Base-by-base conservation (phyloP, 2,888 invertebrate species). In the Sisyra nigra region DNA sequence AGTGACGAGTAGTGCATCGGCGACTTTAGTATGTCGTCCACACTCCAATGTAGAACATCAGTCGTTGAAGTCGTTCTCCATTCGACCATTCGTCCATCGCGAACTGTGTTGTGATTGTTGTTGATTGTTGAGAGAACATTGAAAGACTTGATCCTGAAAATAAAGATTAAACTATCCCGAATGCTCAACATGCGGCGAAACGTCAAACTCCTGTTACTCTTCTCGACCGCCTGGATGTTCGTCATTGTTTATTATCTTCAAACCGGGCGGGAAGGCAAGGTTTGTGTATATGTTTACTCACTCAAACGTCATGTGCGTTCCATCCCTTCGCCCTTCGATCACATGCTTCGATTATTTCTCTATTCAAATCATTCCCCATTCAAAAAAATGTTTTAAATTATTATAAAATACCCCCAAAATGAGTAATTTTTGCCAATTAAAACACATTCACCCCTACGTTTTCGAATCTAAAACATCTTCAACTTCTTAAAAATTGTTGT, bases 191-290 rank as follows among this genome's bases (percentile, higher is more conserved):
- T 74, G 73, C 65, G 73, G 58, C 67, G 74, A 50, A 74, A 74
- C 62, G 66, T 72, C 51, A 74, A 74, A 62, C 66, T 74, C 55
- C 61, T 74, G 54, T 60, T 73, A 51, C 59, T 73, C 48, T 68
- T 74, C 54, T 72, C 71, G 51, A 66, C 69, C 59, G 68, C 69
- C 51, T 74, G 74, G 74, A 73, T 74, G 69, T 72, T 71, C 59
- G 71, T 68, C 53, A 69, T 74, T 56, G 66, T 74, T 61, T 74
- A 72, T 62, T 74, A 74, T 57, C 65, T 73, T 48, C 73, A 73
- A 58, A 66, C 67, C 45, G 67, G 67, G 48, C 62, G 65, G 51
- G 69, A 69, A 51, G 61, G 60, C 46, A 72, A 72, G 70, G 72
- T 71, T 59, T 55, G 60, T 50, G 19, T 38, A 19, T 13, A 38